Base-by-base conservation (phyloP, 2,113 vertebrate species). In the Willisornis vidua region DNA sequence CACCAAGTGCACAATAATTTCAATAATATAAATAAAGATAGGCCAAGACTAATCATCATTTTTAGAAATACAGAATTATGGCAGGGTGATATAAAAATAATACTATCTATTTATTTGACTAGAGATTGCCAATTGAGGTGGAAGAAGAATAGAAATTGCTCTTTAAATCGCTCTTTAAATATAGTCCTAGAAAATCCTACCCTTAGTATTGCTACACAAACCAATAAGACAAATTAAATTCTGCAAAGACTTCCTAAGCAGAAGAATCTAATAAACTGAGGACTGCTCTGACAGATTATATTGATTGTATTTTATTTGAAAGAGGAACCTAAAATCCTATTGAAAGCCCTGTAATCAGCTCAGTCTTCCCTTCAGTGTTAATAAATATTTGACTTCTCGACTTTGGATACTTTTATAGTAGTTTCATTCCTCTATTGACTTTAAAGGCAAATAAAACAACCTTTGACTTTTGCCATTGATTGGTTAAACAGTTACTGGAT, bases 381-480 rank as follows among this genome's bases (percentile, higher is more conserved):
- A 96, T 97, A 92, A 96, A 95, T 91, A 97, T 89, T 95, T 96
- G 91, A 87, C 85, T 95, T 97, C 93, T 96, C 95, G 93, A 92
- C 95, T 92, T 94, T 78, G 85, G 91, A 97, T 98, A 97, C 92
- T 95, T 97, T 96, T 92, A 97, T 89, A 95, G 96, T 95, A 97
- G 95, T 98, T 94, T 97, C 87, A 91, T 97, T 97, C 78, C 77
- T 93, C 95, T 97, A 97, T 97, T 94, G 97, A 97, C 97, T 97
- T 97, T 91, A 93, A 91, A 80, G 85, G 41, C 75, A 95, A 96
- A 97, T 90, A 75, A 80, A 87, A 88, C 96, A 97, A 98, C 97
- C 97, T 98, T 97, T 98, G 97, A 97, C 95, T 98, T 98, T 95
- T 94, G 31, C 63, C 97, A 98, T 97, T 92, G 97, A 98, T 98